Base-by-base conservation (phyloP, 2,797 vertebrate species). In the Galaxias olidus region DNA sequence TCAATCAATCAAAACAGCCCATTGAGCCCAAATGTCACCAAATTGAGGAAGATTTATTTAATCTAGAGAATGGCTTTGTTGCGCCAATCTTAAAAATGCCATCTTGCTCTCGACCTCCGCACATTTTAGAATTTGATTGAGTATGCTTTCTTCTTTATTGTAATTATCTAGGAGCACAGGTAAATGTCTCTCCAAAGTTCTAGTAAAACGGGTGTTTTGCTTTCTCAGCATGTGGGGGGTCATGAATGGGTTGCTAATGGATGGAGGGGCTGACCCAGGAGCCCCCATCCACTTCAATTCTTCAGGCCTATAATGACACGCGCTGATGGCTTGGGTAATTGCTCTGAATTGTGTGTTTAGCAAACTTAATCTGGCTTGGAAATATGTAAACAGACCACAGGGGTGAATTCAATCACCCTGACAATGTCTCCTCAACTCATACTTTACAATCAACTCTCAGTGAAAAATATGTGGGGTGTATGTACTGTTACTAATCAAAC, bases 301-400 rank as follows among this genome's bases (percentile, higher is more conserved):
- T 67, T 69, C 57, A 5, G 53, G 4, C 45, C 61, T 14, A 0
- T 79, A 79, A 82, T 73, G 72, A 75, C 72, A 66, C 44, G 52
- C 43, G 5, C 59, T 46, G 55, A 76, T 30, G 60, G 54, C 67
- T 61, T 77, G 63, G 41, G 11, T 88, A 87, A 87, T 87, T 84
- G 77, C 13, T 30, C 20, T 79, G 71, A 86, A 74, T 80, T 87
- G 83, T 89, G 81, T 90, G 74, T 84, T 89, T 82, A 86, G 81
- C 80, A 77, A 90, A 85, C 69, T 76, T 86, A 84, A 91, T 88
- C 79, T 86, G 70, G 59, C 71, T 51, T 75, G 74, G 74, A 85
- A 87, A 87, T 88, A 84, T 90, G 89, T 85, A 80, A 86, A 78
- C 79, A 81, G 79, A 71, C 64, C 65, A 59, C 65, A 18, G 73